A percentile compares a stretch with the other conserved stretches of the same genome.
Conservation (phyloP, 2,797 vertebrate species). For the Urophycis tenuis region DNA sequence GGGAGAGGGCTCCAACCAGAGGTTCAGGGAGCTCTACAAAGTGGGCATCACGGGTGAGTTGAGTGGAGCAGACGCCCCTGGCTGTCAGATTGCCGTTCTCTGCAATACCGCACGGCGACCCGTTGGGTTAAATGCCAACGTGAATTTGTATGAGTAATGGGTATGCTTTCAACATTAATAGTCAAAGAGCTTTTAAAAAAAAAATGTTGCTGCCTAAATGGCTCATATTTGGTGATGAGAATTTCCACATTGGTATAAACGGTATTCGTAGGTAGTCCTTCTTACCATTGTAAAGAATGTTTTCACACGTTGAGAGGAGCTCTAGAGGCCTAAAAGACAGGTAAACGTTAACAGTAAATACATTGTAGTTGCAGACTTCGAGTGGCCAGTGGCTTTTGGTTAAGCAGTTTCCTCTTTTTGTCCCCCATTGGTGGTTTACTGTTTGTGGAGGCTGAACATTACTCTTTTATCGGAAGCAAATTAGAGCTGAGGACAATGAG, state of each 20-base stretch:
- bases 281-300: background rate
- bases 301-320: background rate
- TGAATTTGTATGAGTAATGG: too few relatives aligned
- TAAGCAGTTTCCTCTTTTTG: too few relatives aligned
- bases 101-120: background rate
- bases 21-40: constrained; percentile 92
- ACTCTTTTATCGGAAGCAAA: too few relatives aligned
- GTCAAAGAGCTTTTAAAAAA: background rate
- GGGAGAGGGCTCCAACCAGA: constrained; percentile 88
- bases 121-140: background rate
- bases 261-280: background rate
- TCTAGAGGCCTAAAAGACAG: background rate
- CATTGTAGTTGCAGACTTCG: too few relatives aligned
- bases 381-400: too few relatives aligned
- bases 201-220: background rate
- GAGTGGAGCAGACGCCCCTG: background rate
- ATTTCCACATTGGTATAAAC: background rate
- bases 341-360: background rate
- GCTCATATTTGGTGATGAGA: background rate
- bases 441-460: too few relatives aligned
- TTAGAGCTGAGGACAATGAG: too few relatives aligned
- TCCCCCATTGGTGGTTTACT: too few relatives aligned
- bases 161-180: background rate
- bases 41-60: constrained; percentile 92
- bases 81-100: background rate